These are phyloP conservation scores for Cephalopterus ornatus DNA, from an alignment of 2,113 vertebrate genomes.

Conservation along the genomic window DNA sequence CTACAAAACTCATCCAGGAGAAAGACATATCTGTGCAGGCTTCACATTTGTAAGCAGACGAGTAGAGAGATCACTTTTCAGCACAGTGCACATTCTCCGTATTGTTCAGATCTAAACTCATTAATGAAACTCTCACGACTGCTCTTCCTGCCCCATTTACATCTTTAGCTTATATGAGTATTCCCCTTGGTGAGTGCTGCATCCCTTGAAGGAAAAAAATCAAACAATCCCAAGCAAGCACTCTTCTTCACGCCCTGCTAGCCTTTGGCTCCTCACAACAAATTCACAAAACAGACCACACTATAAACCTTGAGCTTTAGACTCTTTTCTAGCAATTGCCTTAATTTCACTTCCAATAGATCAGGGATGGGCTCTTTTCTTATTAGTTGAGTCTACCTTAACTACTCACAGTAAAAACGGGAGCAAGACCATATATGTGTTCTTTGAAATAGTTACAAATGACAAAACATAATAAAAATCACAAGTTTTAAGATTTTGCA, in stretches of 20 bases:
- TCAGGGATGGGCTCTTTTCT: neutral
- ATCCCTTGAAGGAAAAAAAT: neutral
- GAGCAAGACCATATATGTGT: accelerated
- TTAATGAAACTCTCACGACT: accelerated
- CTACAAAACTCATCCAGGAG: neutral
- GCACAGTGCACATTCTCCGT: neutral
- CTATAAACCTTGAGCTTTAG: neutral
- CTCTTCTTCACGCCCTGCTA: neutral
- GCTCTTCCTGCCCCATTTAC: neutral
- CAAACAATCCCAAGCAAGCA: neutral
- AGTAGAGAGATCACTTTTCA: neutral
- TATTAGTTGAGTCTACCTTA: neutral
- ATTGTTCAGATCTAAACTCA: neutral
- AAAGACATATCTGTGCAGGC: neutral
- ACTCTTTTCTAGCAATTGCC: neutral
- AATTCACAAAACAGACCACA: neutral
- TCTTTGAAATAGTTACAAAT: neutral
- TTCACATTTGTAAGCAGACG: neutral
- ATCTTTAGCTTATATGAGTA: neutral
- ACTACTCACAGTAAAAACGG: neutral
- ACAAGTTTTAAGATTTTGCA: neutral
- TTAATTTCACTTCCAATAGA: neutral
- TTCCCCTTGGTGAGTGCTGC: neutral
- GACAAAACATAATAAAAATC: neutral
- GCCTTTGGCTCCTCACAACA: neutral